Evolutionary conservation across 2,113 vertebrate genomes (phyloP).

Genomic region (Leuciscus idus): DNA sequence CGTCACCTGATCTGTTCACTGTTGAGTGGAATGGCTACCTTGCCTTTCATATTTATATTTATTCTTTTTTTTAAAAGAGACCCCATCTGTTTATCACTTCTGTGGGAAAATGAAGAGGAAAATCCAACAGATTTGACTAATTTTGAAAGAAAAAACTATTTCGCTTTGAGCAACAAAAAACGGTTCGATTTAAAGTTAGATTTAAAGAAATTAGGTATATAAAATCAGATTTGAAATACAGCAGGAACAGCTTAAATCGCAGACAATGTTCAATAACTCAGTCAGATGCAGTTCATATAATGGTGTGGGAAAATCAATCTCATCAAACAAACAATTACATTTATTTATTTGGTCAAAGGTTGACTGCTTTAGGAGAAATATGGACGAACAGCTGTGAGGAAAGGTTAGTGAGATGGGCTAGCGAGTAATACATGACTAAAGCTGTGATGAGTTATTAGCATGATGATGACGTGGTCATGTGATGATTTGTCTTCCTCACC

Average conservation of each 20-base stretch:
- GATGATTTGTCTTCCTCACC: neutral
- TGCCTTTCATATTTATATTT: too few relatives aligned
- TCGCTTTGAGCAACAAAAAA: too few relatives aligned
- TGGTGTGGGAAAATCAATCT: neutral
- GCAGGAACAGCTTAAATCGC: neutral
- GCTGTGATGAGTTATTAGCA: neutral
- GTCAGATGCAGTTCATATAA: neutral
- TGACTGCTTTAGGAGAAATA: neutral
- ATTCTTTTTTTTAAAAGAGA: too few relatives aligned
- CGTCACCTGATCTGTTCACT: neutral
- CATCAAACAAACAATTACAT: neutral
- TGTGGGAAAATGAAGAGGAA: too few relatives aligned
- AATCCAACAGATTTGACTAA: too few relatives aligned
- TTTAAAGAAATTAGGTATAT: too few relatives aligned
- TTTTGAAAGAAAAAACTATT: too few relatives aligned
- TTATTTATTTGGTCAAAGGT: neutral
- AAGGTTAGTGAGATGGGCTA: conserved; percentile 4
- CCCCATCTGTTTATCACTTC: too few relatives aligned
- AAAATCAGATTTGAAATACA: neutral
- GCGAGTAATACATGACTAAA: neutral
- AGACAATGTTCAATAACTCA: neutral
- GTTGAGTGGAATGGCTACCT: too few relatives aligned
- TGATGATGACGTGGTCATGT: neutral
- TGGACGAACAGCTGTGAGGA: neutral
- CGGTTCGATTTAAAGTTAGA: too few relatives aligned